Evolutionary conservation across 53 echinoderm and acorn worm species (phyloP), one percentile per base, ranked within the genome.

Genomic region (Arbacia lixula): DNA sequence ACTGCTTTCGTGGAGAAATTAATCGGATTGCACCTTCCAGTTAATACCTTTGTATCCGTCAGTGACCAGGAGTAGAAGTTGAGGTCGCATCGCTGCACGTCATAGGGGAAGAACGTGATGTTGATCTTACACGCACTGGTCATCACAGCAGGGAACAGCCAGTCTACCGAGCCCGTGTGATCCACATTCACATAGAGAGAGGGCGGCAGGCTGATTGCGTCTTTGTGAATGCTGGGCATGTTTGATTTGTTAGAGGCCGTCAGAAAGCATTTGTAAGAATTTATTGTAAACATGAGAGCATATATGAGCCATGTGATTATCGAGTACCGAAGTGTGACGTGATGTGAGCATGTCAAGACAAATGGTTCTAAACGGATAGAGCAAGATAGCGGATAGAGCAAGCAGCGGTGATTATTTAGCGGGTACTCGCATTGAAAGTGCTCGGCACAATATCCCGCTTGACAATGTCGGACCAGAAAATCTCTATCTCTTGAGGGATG

Each of bases 61-160:
- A 58, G 36, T 14, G 41, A 58, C 78, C 78, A 77, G 38, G 78
- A 37, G 29, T 60, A 58, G 41, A 77, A 58, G 2, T 57, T 77
- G 0, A 77, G 34, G 19, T 58, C 40, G 29, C 78, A 77, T 4
- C n/a, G 38, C 41, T 77, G 78, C 1, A 26, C 24, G 41, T 77
- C 78, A 60, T 58, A 77, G 3, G 78, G 78, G 22, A 77, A 77
- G 78, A 37, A 77, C 12, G 20, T 60, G 4, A 60, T 49, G 41
- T 77, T 38, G 9, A 77, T 77, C 60, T 77, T 77, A 58, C 78
- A 77, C 1, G 78, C 78, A 11, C 12, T 58, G 11, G 78, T 77
- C 17, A 60, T 77, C 21, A 77, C 58, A 1, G 56, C 60, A 53
- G 78, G 78, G 26, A 77, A 77, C 6, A 38, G 5, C 78, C 78